Conservation (phyloP, 1,140 invertebrate genomes). For the Halictus rubicundus region DNA sequence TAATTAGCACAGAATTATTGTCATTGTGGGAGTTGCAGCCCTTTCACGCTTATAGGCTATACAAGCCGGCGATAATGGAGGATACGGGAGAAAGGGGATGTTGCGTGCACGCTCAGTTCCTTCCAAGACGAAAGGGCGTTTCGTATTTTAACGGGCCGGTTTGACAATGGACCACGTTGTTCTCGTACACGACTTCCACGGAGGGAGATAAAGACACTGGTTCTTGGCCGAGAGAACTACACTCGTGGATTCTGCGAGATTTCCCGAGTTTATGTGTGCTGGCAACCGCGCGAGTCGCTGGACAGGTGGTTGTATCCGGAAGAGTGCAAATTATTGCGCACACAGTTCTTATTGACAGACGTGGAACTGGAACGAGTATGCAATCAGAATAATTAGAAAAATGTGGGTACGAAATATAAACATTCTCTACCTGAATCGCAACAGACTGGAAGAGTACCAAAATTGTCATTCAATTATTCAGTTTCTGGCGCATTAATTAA, state of each 20-base stretch:
- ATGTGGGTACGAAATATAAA: too few species aligned
- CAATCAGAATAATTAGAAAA: too few species aligned
- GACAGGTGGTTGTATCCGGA: not conserved
- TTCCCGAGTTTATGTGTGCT: slow-evolving; percentile 12
- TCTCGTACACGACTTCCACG: slow-evolving; percentile 54
- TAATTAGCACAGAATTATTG: slow-evolving; percentile 71
- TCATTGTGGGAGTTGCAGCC: slow-evolving; percentile 57
- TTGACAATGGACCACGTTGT: slow-evolving; percentile 66
- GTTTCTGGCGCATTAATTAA: too few species aligned
- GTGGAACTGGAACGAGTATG: too few species aligned
- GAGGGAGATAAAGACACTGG: slow-evolving; percentile 60
- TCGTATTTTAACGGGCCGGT: slow-evolving; percentile 74
- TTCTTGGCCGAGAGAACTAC: slow-evolving; percentile 15
- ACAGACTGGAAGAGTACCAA: too few species aligned
- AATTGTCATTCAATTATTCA: too few species aligned
- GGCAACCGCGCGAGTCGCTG: not conserved
- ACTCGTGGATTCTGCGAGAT: slow-evolving; percentile 37
- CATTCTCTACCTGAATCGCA: too few species aligned
- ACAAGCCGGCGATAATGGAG: slow-evolving; percentile 62
- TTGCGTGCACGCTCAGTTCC: slow-evolving; percentile 28
- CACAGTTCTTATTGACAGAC: too few species aligned
- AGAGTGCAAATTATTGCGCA: not conserved
- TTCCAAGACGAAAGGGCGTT: slow-evolving; percentile 55
- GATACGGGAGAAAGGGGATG: slow-evolving; percentile 17
- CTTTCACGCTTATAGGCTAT: slow-evolving; percentile 67